phyloP scores from a whole-genome alignment of 2,113 vertebrate species.

The Fregetta grallaria region DNA sequence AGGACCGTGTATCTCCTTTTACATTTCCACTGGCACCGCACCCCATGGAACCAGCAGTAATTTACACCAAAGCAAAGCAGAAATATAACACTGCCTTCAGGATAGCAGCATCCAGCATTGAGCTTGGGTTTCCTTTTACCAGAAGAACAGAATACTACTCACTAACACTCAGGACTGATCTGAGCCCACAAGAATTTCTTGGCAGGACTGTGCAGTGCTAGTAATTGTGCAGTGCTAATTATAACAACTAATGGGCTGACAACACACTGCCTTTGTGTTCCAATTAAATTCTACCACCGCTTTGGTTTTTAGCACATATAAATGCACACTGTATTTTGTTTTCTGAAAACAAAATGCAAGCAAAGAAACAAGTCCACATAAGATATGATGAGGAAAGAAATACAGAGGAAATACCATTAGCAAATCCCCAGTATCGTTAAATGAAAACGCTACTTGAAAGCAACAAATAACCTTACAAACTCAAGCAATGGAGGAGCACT shows the following conservation, averaged over 20 bases:
- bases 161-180: rapidly evolving
- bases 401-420: rapidly evolving
- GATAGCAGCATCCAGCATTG: rapidly evolving
- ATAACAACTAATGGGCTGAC: background rate
- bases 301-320: rapidly evolving
- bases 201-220: background rate
- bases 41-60: background rate
- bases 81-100: background rate
- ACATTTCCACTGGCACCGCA: too few species aligned
- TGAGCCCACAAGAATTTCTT: background rate
- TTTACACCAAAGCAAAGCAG: background rate
- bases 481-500: background rate
- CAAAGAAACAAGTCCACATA: background rate
- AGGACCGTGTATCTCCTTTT: background rate
- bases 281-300: background rate
- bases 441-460: rapidly evolving
- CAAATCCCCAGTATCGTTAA: background rate
- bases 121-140: background rate
- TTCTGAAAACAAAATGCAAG: background rate
- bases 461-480: background rate
- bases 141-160: background rate
- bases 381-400: rapidly evolving
- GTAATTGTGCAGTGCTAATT: background rate
- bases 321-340: rapidly evolving
- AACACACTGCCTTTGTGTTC: background rate